These are phyloP conservation scores for Kryptolebias ocellatus DNA, from an alignment of 2,797 vertebrate genomes.

Conservation along the genomic window DNA sequence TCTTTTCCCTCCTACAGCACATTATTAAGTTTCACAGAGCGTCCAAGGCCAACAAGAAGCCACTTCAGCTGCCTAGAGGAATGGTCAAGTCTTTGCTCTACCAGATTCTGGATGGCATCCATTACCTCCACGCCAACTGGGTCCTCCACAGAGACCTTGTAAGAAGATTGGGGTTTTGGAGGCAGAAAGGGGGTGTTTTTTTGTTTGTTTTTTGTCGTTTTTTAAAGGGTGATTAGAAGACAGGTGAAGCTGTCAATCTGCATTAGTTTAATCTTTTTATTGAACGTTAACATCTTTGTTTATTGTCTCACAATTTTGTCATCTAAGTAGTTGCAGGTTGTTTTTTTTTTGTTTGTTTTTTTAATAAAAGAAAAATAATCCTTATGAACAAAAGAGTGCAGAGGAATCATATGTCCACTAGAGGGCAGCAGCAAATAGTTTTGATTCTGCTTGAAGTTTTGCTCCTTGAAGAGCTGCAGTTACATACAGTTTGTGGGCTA, in stretches of 20 bases:
- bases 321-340: background rate
- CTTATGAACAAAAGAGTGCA: background rate
- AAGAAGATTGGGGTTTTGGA: constrained; percentile 74
- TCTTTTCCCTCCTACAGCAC: constrained; percentile 84
- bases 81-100: constrained; percentile 99
- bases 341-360: background rate
- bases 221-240: too few species aligned
- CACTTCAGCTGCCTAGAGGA: constrained; percentile 98
- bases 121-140: constrained; percentile 99
- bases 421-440: constrained; percentile 54
- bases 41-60: constrained; percentile 99
- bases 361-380: too few species aligned
- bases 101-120: constrained; percentile 99
- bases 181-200: constrained; percentile 8
- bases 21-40: constrained; percentile 99
- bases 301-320: too few species aligned
- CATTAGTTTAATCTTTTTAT: too few species aligned
- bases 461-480: constrained; percentile 4
- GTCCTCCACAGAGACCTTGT: constrained; percentile 99
- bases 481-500: constrained; percentile 14
- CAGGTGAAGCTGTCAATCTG: too few species aligned
- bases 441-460: background rate
- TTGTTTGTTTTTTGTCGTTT: too few species aligned
- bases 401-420: constrained; percentile 49
- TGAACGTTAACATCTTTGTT: too few species aligned